Conservation (phyloP, 2,888 invertebrate genomes). For the Reticulitermes lucifugus region DNA sequence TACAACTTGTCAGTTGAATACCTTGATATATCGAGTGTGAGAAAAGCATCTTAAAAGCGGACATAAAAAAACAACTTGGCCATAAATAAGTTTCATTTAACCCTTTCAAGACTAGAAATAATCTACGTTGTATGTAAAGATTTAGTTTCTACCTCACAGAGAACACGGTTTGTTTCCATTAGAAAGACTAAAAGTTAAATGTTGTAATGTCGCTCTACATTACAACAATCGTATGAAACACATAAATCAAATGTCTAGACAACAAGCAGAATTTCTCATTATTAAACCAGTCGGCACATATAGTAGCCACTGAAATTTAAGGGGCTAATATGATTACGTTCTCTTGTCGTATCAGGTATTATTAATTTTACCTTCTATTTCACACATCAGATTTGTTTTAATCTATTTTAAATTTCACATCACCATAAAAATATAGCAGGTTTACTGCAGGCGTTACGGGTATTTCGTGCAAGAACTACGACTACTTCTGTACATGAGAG, state of each 20-base stretch:
- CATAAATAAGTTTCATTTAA: neutral
- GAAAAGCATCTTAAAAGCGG: neutral
- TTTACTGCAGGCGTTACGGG: neutral
- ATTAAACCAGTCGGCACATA: too few species aligned
- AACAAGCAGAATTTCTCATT: too few species aligned
- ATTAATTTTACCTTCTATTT: neutral
- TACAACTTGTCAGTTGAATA: neutral
- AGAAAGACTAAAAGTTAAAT: too few species aligned
- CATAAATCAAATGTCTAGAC: too few species aligned
- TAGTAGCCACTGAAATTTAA: too few species aligned
- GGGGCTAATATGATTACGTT: neutral
- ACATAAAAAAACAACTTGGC: neutral
- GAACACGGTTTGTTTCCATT: too few species aligned
- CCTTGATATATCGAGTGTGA: neutral
- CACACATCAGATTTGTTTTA: neutral
- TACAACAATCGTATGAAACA: too few species aligned
- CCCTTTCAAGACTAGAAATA: too few species aligned
- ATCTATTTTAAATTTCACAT: neutral
- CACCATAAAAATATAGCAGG: neutral
- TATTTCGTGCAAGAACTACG: slow-evolving; percentile 10
- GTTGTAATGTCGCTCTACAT: too few species aligned
- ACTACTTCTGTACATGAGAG: neutral
- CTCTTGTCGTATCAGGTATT: neutral
- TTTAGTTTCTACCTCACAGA: too few species aligned
- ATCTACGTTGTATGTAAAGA: too few species aligned